These are phyloP conservation scores for Graptemys geographica DNA, from an alignment of 2,797 vertebrate genomes.

Conservation along the genomic window DNA sequence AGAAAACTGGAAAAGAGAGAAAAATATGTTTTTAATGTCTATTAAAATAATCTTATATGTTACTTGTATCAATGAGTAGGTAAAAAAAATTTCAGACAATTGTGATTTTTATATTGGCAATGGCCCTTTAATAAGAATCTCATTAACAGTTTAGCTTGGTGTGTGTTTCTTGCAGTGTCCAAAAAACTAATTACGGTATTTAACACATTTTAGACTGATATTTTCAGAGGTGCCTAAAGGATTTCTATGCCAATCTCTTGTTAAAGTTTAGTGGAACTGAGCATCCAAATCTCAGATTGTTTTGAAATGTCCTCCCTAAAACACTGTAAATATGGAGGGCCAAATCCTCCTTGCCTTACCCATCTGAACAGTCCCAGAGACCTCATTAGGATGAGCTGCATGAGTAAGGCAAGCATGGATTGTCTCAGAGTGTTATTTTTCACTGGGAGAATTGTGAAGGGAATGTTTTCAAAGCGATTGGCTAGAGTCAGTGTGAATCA, in stretches of 20 bases:
- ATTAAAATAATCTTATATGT: not conserved
- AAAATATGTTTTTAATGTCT: not conserved
- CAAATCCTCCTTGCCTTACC: not conserved
- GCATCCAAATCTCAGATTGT: not conserved
- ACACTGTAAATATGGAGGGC: too few species aligned
- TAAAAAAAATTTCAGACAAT: not conserved
- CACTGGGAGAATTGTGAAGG: not conserved
- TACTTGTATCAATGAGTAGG: not conserved
- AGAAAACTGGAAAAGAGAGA: accelerated
- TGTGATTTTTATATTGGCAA: not conserved
- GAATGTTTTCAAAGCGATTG: not conserved
- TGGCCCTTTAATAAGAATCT: not conserved
- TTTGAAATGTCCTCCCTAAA: not conserved
- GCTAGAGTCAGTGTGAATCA: not conserved
- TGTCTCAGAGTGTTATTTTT: not conserved
- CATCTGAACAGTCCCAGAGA: not conserved
- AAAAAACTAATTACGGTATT: not conserved
- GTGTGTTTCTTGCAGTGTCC: not conserved
- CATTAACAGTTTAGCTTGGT: not conserved
- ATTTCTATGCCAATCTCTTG: not conserved
- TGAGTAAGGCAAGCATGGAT: not conserved
- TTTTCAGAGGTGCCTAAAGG: not conserved
- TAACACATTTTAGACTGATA: not conserved
- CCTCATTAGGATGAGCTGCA: not conserved
- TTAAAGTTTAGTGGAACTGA: not conserved